Conservation (phyloP, 2,113 vertebrate species). For the Physeter macrocephalus region DNA sequence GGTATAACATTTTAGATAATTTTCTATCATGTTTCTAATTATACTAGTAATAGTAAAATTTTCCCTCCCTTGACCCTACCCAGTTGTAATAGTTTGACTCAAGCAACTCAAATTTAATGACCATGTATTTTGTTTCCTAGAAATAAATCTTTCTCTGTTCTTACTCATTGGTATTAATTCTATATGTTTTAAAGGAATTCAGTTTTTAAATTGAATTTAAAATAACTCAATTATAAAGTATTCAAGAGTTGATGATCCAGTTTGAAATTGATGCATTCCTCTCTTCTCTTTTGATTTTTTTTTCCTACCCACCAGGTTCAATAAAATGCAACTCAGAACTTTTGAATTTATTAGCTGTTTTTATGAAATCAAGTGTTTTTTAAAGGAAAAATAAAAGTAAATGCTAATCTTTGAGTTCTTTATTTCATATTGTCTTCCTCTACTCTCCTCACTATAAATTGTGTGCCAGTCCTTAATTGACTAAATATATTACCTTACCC, state of each 20-base stretch:
- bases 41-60: background rate
- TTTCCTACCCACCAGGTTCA: background rate
- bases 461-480: background rate
- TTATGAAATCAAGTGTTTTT: slow-evolving; percentile 7
- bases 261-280: slow-evolving; percentile 6
- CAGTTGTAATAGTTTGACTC: background rate
- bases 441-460: background rate
- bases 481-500: background rate
- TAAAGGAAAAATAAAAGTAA: slow-evolving; percentile 15
- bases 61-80: background rate
- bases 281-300: background rate
- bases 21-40: slow-evolving; percentile 11
- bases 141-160: background rate
- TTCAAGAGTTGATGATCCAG: background rate
- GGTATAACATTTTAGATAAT: background rate
- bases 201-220: slow-evolving; percentile 20
- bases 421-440: background rate
- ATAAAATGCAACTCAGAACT: background rate
- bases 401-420: background rate
- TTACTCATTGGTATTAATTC: background rate
- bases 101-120: slow-evolving; percentile 23
- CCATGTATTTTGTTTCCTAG: slow-evolving; percentile 25
- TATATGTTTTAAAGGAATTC: background rate
- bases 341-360: slow-evolving; percentile 43
- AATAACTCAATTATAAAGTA: background rate